These are phyloP conservation scores for Papilio dardanus DNA, from an alignment of 1,140 invertebrate genomes.

Conservation along the genomic window DNA sequence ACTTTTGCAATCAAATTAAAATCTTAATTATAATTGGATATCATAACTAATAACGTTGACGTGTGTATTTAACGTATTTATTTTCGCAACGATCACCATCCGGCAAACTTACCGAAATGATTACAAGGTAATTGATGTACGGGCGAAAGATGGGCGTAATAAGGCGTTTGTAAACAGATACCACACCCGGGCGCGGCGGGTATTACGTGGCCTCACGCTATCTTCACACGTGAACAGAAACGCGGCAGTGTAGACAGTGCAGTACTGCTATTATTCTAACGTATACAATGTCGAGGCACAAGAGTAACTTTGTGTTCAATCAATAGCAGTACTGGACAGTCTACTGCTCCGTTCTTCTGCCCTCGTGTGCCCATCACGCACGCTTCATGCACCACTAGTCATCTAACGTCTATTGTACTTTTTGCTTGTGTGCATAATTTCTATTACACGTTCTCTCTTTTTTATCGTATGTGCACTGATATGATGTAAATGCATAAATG, in stretches of 20 bases:
- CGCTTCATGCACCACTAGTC: constrained; percentile 24
- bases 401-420: constrained; percentile 10
- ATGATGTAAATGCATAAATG: constrained; percentile 25
- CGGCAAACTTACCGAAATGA: constrained; percentile 14
- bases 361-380: constrained; percentile 2
- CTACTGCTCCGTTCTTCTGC: background rate
- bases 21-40: background rate
- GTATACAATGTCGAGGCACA: too few relatives aligned
- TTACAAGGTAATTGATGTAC: constrained; percentile 33
- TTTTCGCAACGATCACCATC: constrained; percentile 21
- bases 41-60: background rate
- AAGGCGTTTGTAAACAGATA: constrained; percentile 17
- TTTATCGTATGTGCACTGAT: constrained; percentile 21
- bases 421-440: constrained; percentile 28
- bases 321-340: background rate
- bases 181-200: constrained; percentile 2
- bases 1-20: background rate
- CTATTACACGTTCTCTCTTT: constrained; percentile 21
- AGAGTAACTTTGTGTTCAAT: background rate
- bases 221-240: background rate
- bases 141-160: constrained; percentile 23
- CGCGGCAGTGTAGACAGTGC: background rate
- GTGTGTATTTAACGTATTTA: background rate
- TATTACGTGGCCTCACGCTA: constrained; percentile 18
- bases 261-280: background rate